Percentiles rank a stretch among this genome's conserved stretches.
phyloP scores from a whole-genome alignment of 2,113 vertebrate species.

The Crypturellus undulatus region DNA sequence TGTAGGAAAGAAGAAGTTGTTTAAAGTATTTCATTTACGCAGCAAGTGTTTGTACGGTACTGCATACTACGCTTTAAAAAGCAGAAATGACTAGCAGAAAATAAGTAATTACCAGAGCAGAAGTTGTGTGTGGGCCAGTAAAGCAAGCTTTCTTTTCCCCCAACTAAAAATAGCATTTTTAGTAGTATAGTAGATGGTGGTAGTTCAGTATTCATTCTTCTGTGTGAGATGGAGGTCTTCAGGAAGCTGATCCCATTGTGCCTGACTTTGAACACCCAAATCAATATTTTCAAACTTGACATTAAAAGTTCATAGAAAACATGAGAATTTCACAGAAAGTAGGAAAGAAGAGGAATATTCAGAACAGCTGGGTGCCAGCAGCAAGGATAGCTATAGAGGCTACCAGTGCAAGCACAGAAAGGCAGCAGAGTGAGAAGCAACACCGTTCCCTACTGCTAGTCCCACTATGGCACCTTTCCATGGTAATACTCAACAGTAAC shows the following conservation, averaged over 20 bases:
- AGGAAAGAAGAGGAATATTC: not conserved
- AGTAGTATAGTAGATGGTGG: not conserved
- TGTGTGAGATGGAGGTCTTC: not conserved
- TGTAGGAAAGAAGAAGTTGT: not conserved
- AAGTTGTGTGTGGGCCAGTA: not conserved
- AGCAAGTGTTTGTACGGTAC: not conserved
- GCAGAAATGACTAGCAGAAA: not conserved
- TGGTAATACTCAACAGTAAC: fast-evolving
- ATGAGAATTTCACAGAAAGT: not conserved
- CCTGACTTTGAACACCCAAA: not conserved
- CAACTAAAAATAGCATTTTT: not conserved
- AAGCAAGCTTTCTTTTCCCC: not conserved
- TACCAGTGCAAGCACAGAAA: not conserved
- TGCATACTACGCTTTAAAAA: not conserved
- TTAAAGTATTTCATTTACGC: not conserved
- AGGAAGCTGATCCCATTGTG: not conserved
- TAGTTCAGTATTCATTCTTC: not conserved
- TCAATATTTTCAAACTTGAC: not conserved
- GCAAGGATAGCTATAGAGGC: not conserved
- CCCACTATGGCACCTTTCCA: fast-evolving
- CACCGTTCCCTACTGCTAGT: not conserved
- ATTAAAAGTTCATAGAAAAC: not conserved
- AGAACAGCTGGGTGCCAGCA: not conserved
- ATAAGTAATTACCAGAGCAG: not conserved
- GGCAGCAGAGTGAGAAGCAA: not conserved